These are phyloP conservation scores for Chelidonichthys spinosus DNA, from an alignment of 2,797 vertebrate genomes.

Conservation along the genomic window DNA sequence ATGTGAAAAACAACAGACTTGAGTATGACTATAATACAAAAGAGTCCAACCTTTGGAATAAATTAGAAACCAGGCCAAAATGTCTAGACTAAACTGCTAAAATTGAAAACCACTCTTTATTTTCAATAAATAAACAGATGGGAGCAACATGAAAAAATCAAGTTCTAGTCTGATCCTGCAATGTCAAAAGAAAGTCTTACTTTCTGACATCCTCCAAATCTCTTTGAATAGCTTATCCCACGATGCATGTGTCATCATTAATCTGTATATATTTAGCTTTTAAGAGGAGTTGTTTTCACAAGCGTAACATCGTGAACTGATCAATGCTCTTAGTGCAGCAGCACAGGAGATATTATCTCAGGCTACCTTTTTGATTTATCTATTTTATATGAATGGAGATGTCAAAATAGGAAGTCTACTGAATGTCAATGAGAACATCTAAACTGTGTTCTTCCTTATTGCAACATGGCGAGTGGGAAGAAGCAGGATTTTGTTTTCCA, in stretches of 20 bases:
- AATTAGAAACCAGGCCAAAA: neutral
- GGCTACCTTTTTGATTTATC: neutral
- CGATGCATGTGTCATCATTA: neutral
- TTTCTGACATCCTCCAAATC: neutral
- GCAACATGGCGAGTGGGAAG: neutral
- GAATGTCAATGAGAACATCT: neutral
- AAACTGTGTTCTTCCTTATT: neutral
- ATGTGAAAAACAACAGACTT: neutral
- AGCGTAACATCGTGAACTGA: neutral
- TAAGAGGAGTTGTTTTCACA: neutral
- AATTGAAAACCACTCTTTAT: neutral
- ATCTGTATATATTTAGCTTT: slow-evolving; percentile 11
- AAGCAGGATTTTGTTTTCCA: neutral
- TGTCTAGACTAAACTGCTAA: neutral
- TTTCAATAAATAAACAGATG: neutral
- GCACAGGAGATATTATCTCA: neutral
- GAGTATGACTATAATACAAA: slow-evolving; percentile 13
- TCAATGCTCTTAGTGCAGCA: neutral
- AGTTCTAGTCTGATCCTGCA: neutral
- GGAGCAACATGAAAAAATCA: neutral
- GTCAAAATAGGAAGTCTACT: neutral
- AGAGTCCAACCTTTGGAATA: neutral
- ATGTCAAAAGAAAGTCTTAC: neutral
- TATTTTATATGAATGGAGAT: neutral
- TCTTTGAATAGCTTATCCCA: slow-evolving; percentile 8